These are phyloP conservation scores for Zophobas atratus DNA, from an alignment of 1,140 invertebrate species.

Conservation along the genomic window DNA sequence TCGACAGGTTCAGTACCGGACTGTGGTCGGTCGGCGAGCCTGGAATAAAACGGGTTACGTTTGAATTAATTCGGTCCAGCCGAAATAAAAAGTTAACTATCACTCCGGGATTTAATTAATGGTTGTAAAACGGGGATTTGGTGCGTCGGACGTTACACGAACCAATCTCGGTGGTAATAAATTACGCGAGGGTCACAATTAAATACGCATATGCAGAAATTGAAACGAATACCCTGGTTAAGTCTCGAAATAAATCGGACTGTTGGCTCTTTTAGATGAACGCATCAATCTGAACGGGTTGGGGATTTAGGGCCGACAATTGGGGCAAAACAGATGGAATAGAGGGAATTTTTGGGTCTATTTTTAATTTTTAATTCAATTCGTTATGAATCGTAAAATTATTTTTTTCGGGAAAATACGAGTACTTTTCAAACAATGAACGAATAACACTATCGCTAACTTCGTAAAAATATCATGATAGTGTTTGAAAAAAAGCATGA, in stretches of 20 bases:
- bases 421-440: no score
- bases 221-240: slow-evolving; percentile 55
- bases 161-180: slow-evolving; percentile 60
- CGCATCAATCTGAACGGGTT: slow-evolving; percentile 55
- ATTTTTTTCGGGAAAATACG: no score
- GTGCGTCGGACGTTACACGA: slow-evolving; percentile 57
- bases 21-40: slow-evolving; percentile 91
- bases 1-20: slow-evolving; percentile 91
- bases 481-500: no score
- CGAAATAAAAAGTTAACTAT: slow-evolving; percentile 55
- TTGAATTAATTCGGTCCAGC: slow-evolving; percentile 25
- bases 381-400: no score
- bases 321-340: slow-evolving; percentile 11
- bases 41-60: slow-evolving; percentile 65
- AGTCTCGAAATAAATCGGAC: slow-evolving; percentile 57
- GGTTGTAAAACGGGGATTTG: slow-evolving; percentile 58
- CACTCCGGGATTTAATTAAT: slow-evolving; percentile 62
- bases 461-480: no score
- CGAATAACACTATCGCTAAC: no score
- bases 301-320: slow-evolving; percentile 50
- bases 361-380: not conserved
- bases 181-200: slow-evolving; percentile 60
- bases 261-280: slow-evolving; percentile 53
- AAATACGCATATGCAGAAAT: slow-evolving; percentile 63
- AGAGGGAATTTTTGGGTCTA: not conserved